Evolutionary conservation across 2,888 invertebrate genomes (phyloP).

Genomic region (Eilema depressum): DNA sequence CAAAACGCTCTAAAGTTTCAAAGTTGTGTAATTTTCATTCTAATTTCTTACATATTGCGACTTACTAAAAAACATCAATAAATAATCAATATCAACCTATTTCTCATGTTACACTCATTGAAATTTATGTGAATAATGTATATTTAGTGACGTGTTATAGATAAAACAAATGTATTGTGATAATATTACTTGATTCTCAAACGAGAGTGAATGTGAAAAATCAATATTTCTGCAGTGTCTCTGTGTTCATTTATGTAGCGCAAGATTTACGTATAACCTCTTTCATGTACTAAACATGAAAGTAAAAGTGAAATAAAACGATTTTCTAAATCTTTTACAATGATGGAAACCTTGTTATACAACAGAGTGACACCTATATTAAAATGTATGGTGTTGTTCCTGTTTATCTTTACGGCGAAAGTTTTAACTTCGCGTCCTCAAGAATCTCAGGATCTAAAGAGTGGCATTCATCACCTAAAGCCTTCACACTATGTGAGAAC

Average conservation of each 20-base stretch:
- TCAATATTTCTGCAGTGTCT: conserved; percentile 76
- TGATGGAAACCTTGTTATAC: conserved; percentile 76
- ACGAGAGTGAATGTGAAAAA: conserved; percentile 52
- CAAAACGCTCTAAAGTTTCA: conserved; percentile 14
- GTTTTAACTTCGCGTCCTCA: conserved; percentile 80
- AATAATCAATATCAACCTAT: conserved; percentile 15
- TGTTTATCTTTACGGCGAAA: conserved; percentile 83
- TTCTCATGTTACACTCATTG: conserved; percentile 7
- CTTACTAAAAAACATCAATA: conserved; percentile 23
- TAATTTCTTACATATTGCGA: conserved; percentile 29
- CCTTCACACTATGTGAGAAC: conserved; percentile 80
- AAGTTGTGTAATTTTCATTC: conserved; percentile 38
- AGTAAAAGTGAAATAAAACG: conserved; percentile 26
- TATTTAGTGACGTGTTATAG: conserved; percentile 17
- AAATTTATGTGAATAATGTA: conserved; percentile 14
- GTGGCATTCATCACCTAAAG: conserved; percentile 75
- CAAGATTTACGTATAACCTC: conserved; percentile 37
- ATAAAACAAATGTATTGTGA: conserved; percentile 16
- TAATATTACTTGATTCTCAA: conserved; percentile 42
- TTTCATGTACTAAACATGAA: conserved; percentile 26
- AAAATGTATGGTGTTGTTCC: conserved; percentile 80
- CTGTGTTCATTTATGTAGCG: conserved; percentile 57
- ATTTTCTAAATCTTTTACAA: conserved; percentile 20
- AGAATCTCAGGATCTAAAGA: conserved; percentile 71
- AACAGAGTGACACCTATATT: conserved; percentile 77